phyloP scores from a whole-genome alignment of 2,797 vertebrate species.

The Peromyscus nudipes region DNA sequence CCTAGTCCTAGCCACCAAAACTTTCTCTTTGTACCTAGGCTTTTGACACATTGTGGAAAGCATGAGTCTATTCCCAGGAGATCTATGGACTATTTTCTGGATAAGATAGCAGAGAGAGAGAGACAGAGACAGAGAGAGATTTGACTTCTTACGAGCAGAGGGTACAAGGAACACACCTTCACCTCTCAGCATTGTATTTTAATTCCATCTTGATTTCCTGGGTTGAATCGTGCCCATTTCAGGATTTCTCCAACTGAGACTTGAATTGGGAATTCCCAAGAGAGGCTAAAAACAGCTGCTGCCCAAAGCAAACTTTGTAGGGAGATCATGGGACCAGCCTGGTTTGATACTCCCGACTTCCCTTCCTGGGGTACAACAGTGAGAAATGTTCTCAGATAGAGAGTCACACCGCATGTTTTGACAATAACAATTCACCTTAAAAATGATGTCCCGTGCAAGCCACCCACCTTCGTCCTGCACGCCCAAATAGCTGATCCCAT shows the following conservation, averaged over 20 bases:
- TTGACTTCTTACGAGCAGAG: conserved; percentile 1
- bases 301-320: conserved; percentile 51
- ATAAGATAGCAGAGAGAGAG: conserved; percentile 10
- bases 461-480: not conserved
- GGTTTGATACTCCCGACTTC: not conserved
- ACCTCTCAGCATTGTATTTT: conserved; percentile 61
- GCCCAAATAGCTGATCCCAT: not conserved
- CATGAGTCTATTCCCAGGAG: not conserved
- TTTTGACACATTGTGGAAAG: conserved; percentile 55
- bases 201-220: conserved; percentile 17
- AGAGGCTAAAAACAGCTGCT: not conserved
- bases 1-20: conserved; percentile 43
- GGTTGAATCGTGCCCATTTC: not conserved
- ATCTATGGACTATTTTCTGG: not conserved
- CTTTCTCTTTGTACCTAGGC: conserved; percentile 55
- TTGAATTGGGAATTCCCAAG: conserved; percentile 68
- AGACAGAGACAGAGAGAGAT: not conserved
- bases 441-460: not conserved
- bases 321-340: not conserved
- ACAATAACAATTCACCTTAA: conserved; percentile 59
- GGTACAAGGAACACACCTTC: not conserved
- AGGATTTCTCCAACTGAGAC: conserved; percentile 72
- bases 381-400: conserved; percentile 60
- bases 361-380: not conserved
- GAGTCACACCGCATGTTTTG: conserved; percentile 19